Evolutionary conservation across 2,113 vertebrate species (phyloP).

Genomic region (Megatriorchis doriae): DNA sequence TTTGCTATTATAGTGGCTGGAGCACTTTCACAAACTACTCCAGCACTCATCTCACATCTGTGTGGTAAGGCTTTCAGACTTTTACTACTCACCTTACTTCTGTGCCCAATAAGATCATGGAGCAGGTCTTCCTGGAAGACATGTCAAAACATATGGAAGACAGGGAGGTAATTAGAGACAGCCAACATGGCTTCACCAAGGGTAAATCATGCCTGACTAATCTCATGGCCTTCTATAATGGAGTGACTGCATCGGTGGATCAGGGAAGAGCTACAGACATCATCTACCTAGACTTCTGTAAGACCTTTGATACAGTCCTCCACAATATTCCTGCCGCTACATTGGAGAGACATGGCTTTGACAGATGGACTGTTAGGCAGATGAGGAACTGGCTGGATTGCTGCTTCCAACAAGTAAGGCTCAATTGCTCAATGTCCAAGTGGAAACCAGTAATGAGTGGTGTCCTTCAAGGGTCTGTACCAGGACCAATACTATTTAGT

Average conservation of each 20-base stretch:
- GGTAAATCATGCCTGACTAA: background rate
- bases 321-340: background rate
- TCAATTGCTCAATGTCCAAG: background rate
- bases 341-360: background rate
- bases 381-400: background rate
- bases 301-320: background rate
- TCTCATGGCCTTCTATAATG: background rate
- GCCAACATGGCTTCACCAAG: background rate
- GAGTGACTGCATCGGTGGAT: background rate
- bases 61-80: background rate
- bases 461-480: background rate
- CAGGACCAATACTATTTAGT: background rate
- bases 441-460: background rate
- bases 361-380: background rate
- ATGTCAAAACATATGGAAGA: background rate
- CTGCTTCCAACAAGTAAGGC: accelerated
- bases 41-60: background rate
- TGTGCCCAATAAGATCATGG: background rate
- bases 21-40: background rate
- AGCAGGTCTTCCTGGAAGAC: background rate
- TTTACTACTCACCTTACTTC: background rate
- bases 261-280: background rate
- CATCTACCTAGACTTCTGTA: background rate
- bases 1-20: background rate
- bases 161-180: background rate